Conservation (phyloP, 2,797 vertebrate genomes). For the Spinus olivaceus region DNA sequence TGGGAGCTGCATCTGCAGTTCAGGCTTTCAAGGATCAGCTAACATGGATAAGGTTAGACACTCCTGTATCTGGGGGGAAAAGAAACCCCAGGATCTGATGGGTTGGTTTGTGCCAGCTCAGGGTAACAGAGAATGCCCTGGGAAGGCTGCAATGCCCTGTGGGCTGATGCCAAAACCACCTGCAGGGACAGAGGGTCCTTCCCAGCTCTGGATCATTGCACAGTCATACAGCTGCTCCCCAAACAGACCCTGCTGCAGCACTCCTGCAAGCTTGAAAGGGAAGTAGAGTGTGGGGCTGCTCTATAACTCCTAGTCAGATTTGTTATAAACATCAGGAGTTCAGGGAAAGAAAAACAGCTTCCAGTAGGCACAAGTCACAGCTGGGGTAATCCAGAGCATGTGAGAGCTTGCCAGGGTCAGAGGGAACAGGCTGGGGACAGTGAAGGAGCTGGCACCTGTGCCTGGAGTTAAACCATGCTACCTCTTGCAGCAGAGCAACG, state of each 20-base stretch:
- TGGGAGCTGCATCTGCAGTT: rapidly evolving
- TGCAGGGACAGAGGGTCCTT: not conserved
- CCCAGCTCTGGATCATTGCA: not conserved
- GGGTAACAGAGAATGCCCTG: not conserved
- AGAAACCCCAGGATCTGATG: not conserved
- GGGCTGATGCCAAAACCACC: not conserved
- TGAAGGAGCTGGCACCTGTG: not conserved
- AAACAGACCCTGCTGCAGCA: not conserved
- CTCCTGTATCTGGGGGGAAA: not conserved
- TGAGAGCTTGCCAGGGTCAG: not conserved
- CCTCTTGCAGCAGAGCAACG: not conserved
- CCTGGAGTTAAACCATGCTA: not conserved
- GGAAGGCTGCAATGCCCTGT: not conserved
- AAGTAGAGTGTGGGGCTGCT: not conserved
- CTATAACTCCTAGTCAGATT: not conserved
- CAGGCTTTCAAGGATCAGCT: not conserved
- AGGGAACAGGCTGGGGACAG: not conserved
- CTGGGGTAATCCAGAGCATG: not conserved
- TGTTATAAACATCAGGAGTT: not conserved
- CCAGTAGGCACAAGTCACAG: not conserved
- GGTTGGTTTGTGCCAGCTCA: not conserved
- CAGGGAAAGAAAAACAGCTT: not conserved
- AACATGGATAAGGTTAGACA: rapidly evolving
- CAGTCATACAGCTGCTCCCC: not conserved
- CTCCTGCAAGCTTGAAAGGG: not conserved